Percentiles rank a stretch among this genome's conserved stretches.
phyloP scores from a whole-genome alignment of 2,113 vertebrate species.

The Pleuronectes platessa region DNA sequence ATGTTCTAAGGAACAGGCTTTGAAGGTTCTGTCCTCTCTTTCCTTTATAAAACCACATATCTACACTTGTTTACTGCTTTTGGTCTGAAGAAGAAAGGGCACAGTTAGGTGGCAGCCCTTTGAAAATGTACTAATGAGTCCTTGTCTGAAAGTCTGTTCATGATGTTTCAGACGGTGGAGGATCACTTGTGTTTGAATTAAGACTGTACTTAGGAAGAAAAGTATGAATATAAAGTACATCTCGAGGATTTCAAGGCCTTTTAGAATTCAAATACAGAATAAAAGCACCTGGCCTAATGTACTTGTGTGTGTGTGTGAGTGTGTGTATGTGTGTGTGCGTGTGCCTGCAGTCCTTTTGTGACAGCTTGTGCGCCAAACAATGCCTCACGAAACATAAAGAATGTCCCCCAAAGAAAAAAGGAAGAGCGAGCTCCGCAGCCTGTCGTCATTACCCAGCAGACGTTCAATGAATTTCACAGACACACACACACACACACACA shows the following conservation, averaged over 20 bases:
- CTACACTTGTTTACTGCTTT: too few relatives aligned
- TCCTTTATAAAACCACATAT: too few relatives aligned
- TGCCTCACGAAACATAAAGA: background rate
- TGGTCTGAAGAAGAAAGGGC: too few relatives aligned
- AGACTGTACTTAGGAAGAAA: background rate
- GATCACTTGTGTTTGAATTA: background rate
- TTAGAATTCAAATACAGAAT: too few relatives aligned
- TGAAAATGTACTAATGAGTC: background rate
- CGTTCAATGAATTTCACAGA: background rate
- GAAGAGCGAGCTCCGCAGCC: constrained; percentile 34
- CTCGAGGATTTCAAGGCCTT: background rate
- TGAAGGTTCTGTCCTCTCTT: too few relatives aligned
- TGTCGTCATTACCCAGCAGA: constrained; percentile 24
- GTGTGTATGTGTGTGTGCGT: too few relatives aligned
- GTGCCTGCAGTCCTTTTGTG: background rate
- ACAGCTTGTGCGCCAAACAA: background rate
- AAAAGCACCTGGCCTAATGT: too few relatives aligned
- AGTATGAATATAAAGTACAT: background rate
- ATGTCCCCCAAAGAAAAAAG: background rate
- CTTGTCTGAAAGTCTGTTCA: background rate
- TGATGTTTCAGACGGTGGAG: too few relatives aligned
- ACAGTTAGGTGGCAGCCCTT: too few relatives aligned
- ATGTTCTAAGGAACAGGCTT: too few relatives aligned
- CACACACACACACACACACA: too few relatives aligned
- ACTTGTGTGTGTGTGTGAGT: too few relatives aligned